phyloP scores from a whole-genome alignment of 2,797 vertebrate species.

The Rhinella marina region DNA sequence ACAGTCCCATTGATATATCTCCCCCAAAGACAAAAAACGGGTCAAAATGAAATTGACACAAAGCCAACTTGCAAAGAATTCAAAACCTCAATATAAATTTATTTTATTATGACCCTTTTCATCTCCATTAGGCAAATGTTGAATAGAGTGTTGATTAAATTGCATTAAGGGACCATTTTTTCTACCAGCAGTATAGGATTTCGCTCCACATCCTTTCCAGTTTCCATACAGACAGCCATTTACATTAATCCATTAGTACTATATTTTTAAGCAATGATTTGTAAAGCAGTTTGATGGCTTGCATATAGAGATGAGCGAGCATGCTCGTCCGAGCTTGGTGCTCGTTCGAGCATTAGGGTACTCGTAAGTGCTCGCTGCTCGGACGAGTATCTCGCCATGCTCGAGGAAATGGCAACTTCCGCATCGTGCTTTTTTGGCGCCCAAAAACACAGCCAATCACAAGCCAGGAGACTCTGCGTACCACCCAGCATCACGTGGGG shows the following conservation, averaged over 20 bases:
- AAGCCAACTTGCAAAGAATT: background rate
- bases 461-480: too few species aligned
- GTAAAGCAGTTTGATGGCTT: constrained; percentile 13
- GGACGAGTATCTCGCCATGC: too few species aligned
- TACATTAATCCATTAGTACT: constrained; percentile 2
- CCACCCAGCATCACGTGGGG: too few species aligned
- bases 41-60: constrained; percentile 14
- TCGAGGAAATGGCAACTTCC: too few species aligned
- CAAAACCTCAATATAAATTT: background rate
- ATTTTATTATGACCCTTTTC: background rate
- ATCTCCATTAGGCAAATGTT: background rate
- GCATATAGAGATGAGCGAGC: too few species aligned
- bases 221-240: background rate
- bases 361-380: too few species aligned
- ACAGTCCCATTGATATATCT: too few species aligned
- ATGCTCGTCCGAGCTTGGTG: too few species aligned
- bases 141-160: constrained; percentile 8
- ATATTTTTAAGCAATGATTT: constrained; percentile 27
- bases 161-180: constrained; percentile 7
- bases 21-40: background rate
- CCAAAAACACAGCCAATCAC: too few species aligned
- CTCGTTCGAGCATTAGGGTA: too few species aligned
- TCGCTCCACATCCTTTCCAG: background rate
- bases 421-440: too few species aligned
- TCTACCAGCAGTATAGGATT: background rate